Evolutionary conservation across 2,113 vertebrate species (phyloP), one percentile per base, ranked within the genome.

Genomic region (Ctenomys sociabilis): DNA sequence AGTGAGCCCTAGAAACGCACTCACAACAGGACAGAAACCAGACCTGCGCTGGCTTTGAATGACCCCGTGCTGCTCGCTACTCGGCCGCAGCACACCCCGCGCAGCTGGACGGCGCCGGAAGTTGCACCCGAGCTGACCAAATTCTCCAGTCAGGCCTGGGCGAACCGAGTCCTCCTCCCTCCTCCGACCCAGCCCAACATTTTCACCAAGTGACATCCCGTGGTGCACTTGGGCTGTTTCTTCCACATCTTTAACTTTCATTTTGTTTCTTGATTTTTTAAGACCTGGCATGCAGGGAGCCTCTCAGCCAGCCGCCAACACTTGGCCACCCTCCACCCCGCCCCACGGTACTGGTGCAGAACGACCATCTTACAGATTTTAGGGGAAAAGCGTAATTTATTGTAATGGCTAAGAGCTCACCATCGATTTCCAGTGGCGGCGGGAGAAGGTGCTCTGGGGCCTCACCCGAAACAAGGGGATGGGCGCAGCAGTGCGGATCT

Each of bases 191-290:
- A 11, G 57, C 52, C 43, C 28, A 11, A 49, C 52, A 21, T 66
- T 49, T 30, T 89, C 28, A 66, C 28, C 24, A 64, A 52, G 37
- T 5, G 45, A 26, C 61, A 35, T n/a, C 26, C 75, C n/a, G 1
- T 64, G 26, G 13, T 83, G 5, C 35, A 75, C 61, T 57, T 32
- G 49, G 28, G 17, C 35, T 45, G 1, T 40, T 88, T 90, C 85
- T 40, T 49, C n/a, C 16, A 2, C 0, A 32, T 85, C 85, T 73
- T 78, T 63, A 80, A 75, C 5, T 72, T 89, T 82, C 35, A 92
- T 45, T 92, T 80, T 72, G 75, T 90, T 92, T 64, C 80, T 91
- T 7, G 26, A 19, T 75, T 85, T 87, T 89, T 63, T 73, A 66
- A 43, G 77, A 12, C 16, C 7, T 6, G 5, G 16, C 16, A 43